phyloP scores from a whole-genome alignment of 2,113 vertebrate species.

The Pangasianodon gigas region DNA sequence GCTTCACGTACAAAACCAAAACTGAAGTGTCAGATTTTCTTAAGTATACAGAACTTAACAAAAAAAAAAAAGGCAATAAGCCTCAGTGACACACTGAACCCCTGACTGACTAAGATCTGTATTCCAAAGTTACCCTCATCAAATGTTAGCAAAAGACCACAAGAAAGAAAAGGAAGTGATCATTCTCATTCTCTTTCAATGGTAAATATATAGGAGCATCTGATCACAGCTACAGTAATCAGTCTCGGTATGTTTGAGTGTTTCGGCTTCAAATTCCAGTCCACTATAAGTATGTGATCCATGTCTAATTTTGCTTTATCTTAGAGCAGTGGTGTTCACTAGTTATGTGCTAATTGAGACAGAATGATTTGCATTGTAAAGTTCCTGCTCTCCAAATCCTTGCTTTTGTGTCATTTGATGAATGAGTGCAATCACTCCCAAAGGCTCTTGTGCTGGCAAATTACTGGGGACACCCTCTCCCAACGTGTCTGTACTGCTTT shows the following conservation, averaged over 20 bases:
- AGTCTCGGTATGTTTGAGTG: not conserved
- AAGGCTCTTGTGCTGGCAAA: not conserved
- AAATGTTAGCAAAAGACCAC: not conserved
- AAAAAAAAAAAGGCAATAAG: not conserved
- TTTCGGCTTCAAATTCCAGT: not conserved
- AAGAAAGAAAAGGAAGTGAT: not conserved
- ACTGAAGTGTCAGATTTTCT: not conserved
- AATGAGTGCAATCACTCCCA: slow-evolving; percentile 1
- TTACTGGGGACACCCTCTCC: not conserved
- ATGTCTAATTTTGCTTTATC: not conserved
- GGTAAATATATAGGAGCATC: not conserved
- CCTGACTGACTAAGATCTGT: not conserved
- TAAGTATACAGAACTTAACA: not conserved
- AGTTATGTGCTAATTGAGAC: not conserved
- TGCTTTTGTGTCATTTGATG: slow-evolving; percentile 4
- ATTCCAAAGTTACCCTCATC: not conserved
- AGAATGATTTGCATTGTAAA: slow-evolving; percentile 1
- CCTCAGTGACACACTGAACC: not conserved
- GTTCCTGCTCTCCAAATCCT: not conserved
- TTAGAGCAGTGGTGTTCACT: not conserved
- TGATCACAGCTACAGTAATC: not conserved
- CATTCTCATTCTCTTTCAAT: not conserved
- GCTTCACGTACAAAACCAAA: not conserved
- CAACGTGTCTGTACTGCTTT: not conserved
- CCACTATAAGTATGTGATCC: not conserved